Conservation (phyloP, 2,113 vertebrate genomes). For the Ardeotis arabs region DNA sequence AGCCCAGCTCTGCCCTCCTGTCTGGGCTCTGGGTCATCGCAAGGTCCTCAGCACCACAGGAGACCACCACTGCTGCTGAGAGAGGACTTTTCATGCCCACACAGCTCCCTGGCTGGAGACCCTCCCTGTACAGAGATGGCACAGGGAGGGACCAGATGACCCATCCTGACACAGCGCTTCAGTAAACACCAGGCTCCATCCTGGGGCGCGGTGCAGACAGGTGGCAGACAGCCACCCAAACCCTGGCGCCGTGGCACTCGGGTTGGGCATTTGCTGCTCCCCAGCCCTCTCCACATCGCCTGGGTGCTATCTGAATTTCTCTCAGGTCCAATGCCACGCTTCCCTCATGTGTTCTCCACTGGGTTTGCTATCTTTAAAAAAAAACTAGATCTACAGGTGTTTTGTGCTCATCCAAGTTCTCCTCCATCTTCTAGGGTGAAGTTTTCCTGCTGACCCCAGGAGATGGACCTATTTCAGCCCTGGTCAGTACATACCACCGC, state of each 20-base stretch:
- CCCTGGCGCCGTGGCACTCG: background rate
- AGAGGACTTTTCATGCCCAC: background rate
- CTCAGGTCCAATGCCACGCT: accelerated
- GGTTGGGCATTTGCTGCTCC: background rate
- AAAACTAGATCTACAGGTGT: background rate
- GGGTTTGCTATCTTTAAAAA: background rate
- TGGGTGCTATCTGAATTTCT: background rate
- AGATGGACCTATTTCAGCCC: background rate
- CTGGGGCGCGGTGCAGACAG: accelerated
- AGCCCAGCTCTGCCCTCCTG: background rate
- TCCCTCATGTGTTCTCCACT: accelerated
- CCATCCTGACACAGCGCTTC: background rate
- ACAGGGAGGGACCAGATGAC: background rate
- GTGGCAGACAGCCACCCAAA: background rate
- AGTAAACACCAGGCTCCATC: background rate
- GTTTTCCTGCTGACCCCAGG: background rate
- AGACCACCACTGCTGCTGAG: background rate
- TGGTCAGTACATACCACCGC: background rate
- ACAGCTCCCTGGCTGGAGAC: background rate
- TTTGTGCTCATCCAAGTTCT: background rate
- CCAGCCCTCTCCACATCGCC: background rate
- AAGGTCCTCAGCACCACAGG: background rate
- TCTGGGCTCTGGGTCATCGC: background rate
- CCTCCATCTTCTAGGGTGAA: background rate
- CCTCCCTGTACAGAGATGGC: accelerated